Conservation (phyloP, 23 tunicate genomes). For the Diplosoma virens region DNA sequence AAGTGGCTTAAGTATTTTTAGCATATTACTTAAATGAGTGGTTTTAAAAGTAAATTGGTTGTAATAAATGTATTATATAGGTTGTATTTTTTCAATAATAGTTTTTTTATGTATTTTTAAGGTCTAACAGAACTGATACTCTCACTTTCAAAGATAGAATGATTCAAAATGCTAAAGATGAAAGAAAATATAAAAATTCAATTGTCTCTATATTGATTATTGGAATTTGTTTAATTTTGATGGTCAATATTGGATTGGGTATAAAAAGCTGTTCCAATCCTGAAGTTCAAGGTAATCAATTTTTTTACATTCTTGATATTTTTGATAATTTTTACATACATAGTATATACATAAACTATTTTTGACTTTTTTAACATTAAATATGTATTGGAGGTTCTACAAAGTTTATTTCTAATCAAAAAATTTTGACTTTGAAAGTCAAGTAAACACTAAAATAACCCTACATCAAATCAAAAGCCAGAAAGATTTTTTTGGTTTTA, state of each 20-base stretch:
- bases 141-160: not conserved
- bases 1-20: too few relatives aligned
- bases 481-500: too few relatives aligned
- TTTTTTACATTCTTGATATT: too few relatives aligned
- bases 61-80: too few relatives aligned
- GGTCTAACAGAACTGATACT: not conserved
- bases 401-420: too few relatives aligned
- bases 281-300: not conserved
- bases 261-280: constrained; percentile 40
- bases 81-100: not conserved
- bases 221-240: constrained; percentile 63
- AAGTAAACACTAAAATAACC: too few relatives aligned
- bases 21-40: too few relatives aligned
- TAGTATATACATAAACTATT: not conserved
- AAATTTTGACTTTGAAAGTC: too few relatives aligned
- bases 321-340: not conserved
- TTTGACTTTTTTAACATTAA: not conserved
- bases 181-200: constrained; percentile 72
- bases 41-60: too few relatives aligned
- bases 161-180: constrained; percentile 25
- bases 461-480: too few relatives aligned
- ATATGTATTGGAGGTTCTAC: not conserved
- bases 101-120: not conserved
- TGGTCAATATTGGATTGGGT: constrained; percentile 76
- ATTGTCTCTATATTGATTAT: constrained; percentile 46